Evolutionary conservation across 2,113 vertebrate species (phyloP).

Genomic region (Myiozetetes cayanensis): DNA sequence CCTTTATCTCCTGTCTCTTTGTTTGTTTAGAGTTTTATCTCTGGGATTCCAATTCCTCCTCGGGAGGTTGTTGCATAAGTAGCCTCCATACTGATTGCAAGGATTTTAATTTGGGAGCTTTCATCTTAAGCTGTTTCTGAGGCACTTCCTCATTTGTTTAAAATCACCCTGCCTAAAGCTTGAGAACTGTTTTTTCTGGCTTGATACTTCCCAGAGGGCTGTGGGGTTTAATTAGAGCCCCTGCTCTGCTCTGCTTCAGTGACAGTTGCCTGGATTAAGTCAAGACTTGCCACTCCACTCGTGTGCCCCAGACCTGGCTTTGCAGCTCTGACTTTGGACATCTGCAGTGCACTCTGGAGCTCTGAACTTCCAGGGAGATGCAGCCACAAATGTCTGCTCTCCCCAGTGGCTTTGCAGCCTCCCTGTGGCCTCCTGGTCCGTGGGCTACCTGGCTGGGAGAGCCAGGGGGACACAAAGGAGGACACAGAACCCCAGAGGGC

Average conservation of each 20-base stretch:
- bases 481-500: no score
- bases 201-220: constrained; percentile 57
- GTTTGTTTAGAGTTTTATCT: constrained; percentile 62
- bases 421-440: not conserved
- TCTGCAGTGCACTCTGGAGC: not conserved
- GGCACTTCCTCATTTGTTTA: constrained; percentile 63
- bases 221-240: constrained; percentile 40
- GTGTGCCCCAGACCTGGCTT: not conserved
- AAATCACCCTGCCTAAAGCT: constrained; percentile 63
- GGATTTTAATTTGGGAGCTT: constrained; percentile 65
- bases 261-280: constrained; percentile 47
- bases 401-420: not conserved
- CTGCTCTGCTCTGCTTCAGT: constrained; percentile 20
- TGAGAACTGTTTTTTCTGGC: constrained; percentile 15
- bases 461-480: not conserved
- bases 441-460: not conserved
- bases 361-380: not conserved
- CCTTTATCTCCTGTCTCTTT: constrained; percentile 37
- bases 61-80: constrained; percentile 61
- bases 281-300: constrained; percentile 46
- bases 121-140: constrained; percentile 63
- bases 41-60: constrained; percentile 63
- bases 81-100: constrained; percentile 61
- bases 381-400: not conserved
- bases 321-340: not conserved